phyloP scores from a whole-genome alignment of 2,113 vertebrate species.

The Alligator mississippiensis region DNA sequence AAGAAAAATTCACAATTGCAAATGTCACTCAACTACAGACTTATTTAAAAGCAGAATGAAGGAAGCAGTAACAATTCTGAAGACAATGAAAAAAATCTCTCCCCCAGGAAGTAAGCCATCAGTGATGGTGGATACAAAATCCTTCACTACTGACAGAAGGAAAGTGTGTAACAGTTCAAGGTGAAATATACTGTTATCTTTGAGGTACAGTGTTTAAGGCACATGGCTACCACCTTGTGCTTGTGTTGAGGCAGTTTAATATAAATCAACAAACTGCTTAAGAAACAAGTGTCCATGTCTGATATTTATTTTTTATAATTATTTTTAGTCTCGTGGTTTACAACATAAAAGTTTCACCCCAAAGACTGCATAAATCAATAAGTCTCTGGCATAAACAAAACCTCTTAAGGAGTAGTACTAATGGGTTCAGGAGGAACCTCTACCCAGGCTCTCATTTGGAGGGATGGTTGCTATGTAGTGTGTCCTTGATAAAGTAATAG shows the following conservation, averaged over 20 bases:
- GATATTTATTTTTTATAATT: neutral
- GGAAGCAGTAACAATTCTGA: too few species aligned
- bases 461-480: neutral
- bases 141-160: neutral
- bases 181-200: neutral
- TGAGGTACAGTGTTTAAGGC: neutral
- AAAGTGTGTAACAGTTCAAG: neutral
- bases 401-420: neutral
- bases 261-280: too few species aligned
- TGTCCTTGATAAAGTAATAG: neutral
- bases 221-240: neutral
- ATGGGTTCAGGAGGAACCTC: neutral
- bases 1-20: too few species aligned
- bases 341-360: neutral
- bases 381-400: neutral
- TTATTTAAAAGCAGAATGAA: too few species aligned
- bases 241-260: neutral
- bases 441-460: neutral
- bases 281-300: too few species aligned
- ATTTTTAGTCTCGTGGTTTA: neutral
- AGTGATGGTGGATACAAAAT: neutral
- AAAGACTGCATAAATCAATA: neutral
- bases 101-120: too few species aligned
- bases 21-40: too few species aligned
- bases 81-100: too few species aligned